phyloP scores from a whole-genome alignment of 2,888 invertebrate genomes.

The Sceliomorpha sp. region DNA sequence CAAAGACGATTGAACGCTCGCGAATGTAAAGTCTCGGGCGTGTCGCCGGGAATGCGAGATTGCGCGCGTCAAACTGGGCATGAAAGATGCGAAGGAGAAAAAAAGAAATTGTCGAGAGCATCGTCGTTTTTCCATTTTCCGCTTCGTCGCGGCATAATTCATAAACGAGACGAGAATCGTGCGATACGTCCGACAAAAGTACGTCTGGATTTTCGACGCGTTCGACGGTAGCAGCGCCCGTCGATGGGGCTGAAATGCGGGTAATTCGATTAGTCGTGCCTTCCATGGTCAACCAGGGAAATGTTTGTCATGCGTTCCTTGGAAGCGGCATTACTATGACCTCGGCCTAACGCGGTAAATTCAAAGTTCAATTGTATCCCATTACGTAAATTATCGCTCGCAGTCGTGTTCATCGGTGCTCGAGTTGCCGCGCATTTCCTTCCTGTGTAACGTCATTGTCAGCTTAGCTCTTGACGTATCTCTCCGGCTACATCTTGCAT shows the following conservation, averaged over 20 bases:
- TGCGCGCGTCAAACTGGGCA: conserved; percentile 17
- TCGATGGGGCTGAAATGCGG: background rate
- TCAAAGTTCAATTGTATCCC: conserved; percentile 30
- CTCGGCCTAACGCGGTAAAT: conserved; percentile 24
- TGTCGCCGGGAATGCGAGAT: conserved; percentile 9
- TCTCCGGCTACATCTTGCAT: conserved; percentile 50
- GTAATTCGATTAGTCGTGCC: conserved; percentile 24
- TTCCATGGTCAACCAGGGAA: conserved; percentile 9
- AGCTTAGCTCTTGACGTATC: conserved; percentile 52
- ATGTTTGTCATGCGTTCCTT: conserved; percentile 27
- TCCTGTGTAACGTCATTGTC: conserved; percentile 52
- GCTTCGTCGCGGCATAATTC: background rate
- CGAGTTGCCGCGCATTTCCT: conserved; percentile 48
- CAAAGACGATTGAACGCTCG: too few species aligned
- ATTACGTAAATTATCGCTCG: conserved; percentile 52
- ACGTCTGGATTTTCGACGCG: too few species aligned
- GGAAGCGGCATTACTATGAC: conserved; percentile 28
- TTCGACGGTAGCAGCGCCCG: too few species aligned
- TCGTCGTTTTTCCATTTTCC: background rate
- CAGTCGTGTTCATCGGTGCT: conserved; percentile 48
- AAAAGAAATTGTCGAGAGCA: too few species aligned
- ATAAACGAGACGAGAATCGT: too few species aligned
- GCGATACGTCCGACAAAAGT: too few species aligned
- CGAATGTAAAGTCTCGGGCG: too few species aligned
- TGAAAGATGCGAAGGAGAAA: too few species aligned